Evolutionary conservation across 2,888 invertebrate species (phyloP), one percentile per base, ranked within the genome.

Genomic region (Dasypolia templi): DNA sequence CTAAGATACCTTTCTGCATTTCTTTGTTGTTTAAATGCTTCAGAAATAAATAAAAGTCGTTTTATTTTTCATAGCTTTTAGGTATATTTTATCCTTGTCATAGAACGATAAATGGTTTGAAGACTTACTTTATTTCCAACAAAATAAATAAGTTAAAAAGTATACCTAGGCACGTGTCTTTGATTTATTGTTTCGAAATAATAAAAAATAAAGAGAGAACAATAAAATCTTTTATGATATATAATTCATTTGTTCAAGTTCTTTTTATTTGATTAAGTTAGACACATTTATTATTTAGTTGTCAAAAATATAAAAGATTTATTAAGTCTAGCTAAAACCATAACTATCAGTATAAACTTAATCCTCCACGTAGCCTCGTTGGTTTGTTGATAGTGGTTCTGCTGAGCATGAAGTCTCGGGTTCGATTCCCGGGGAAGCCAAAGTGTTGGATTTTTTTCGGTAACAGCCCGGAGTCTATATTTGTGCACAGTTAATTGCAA

Each of bases 161-260:
- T 63, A 72, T 63, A 44, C 12, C 29, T 26, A n/a, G n/a, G n/a
- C n/a, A 65, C n/a, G 39, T 59, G 17, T 26, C 9, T 51, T n/a
- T 66, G 66, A 78, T 82, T 79, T 69, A 67, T 75, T 51, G 39
- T 63, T 78, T 66, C n/a, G 12, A 46, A 66, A 78, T 66, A 66
- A 82, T 69, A 74, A 77, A 29, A 32, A 22, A 22, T 26, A 63
- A 59, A 9, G 4, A 58, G 7, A 11, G n/a, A 49, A 49, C 0
- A 32, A n/a, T 56, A 32, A 17, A 62, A 66, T 56, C n/a, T 62
- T 80, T 39, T 9, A 12, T 35, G 51, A 59, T 53, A 51, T 55
- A 49, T 70, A n/a, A 70, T 64, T 58, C 11, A 67, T 69, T 74
- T 62, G 4, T 35, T 65, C 7, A 62, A 66, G 0, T 9, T n/a